Percentiles rank a stretch among this genome's conserved stretches.
Conservation (phyloP, 2,797 vertebrate species). For the Artibeus lituratus region DNA sequence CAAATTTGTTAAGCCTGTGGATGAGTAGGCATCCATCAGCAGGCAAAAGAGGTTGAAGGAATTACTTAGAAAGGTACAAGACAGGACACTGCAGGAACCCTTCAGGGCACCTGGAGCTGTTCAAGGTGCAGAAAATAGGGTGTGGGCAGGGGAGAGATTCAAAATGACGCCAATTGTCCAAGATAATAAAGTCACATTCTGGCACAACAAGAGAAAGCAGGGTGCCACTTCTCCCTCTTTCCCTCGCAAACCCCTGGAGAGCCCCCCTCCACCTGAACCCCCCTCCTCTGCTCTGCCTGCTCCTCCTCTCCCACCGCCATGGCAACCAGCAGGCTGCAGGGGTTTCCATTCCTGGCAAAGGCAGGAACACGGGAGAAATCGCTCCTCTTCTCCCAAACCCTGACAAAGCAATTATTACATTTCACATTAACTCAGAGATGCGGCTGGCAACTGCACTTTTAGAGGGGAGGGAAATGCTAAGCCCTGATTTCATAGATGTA, state of each 20-base stretch:
- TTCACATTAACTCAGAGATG: constrained; percentile 51
- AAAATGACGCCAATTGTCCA: not conserved
- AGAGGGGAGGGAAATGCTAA: not conserved
- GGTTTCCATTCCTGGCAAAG: not conserved
- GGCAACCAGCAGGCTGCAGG: constrained; percentile 33
- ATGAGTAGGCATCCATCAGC: not conserved
- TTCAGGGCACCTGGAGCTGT: not conserved
- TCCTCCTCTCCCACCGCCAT: constrained; percentile 11
- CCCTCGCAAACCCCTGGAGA: not conserved
- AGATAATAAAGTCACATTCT: not conserved
- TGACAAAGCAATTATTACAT: constrained; percentile 69
- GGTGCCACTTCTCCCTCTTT: not conserved
- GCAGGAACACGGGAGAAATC: constrained; percentile 1
- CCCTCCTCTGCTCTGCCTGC: not conserved
- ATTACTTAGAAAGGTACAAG: not conserved
- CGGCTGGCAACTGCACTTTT: constrained; percentile 36
- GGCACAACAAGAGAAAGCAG: not conserved
- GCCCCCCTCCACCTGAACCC: not conserved
- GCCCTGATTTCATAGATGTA: not conserved
- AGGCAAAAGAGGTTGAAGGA: no score
- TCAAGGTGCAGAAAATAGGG: not conserved
- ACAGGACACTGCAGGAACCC: rapidly evolving
- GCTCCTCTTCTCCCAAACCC: not conserved
- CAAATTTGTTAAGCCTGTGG: constrained; percentile 49
- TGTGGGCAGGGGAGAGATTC: not conserved